phyloP scores from a whole-genome alignment of 2,113 vertebrate genomes.

The Psilopogon haemacephalus region DNA sequence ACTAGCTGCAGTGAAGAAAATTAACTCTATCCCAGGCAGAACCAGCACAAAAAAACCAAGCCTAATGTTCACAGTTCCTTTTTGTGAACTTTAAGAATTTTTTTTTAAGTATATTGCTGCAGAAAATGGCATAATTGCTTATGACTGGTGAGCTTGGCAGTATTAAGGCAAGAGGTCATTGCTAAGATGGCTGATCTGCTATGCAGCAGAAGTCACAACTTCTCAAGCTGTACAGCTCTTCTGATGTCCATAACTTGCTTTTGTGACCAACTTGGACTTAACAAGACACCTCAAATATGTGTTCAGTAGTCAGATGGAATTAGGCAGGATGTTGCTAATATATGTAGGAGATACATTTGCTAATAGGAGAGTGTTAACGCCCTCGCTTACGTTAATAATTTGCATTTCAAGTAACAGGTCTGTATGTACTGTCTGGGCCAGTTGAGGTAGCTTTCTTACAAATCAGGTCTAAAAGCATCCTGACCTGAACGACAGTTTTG shows the following conservation, averaged over 20 bases:
- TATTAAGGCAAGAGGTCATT: not conserved
- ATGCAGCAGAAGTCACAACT: not conserved
- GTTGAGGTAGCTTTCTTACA: conserved; percentile 37
- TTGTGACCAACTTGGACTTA: fast-evolving
- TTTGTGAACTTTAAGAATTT: not conserved
- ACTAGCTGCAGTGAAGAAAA: not conserved
- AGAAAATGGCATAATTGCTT: not conserved
- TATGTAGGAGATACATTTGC: not conserved
- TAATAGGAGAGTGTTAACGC: not conserved
- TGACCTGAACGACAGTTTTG: conserved; percentile 65
- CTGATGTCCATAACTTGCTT: not conserved
- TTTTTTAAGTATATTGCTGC: not conserved
- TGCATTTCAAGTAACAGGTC: not conserved
- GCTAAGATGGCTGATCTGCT: not conserved
- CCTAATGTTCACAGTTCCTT: not conserved
- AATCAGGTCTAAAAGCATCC: conserved; percentile 60
- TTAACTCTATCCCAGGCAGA: not conserved
- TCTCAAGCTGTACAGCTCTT: not conserved
- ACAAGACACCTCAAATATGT: not conserved
- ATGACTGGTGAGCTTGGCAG: not conserved
- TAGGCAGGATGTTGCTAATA: not conserved
- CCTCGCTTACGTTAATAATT: not conserved
- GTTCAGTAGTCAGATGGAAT: not conserved
- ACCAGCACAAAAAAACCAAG: not conserved
- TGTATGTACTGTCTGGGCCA: conserved; percentile 55